Base-by-base conservation (phyloP, 2,797 vertebrate species). In the Ptychobarbus kaznakovi region DNA sequence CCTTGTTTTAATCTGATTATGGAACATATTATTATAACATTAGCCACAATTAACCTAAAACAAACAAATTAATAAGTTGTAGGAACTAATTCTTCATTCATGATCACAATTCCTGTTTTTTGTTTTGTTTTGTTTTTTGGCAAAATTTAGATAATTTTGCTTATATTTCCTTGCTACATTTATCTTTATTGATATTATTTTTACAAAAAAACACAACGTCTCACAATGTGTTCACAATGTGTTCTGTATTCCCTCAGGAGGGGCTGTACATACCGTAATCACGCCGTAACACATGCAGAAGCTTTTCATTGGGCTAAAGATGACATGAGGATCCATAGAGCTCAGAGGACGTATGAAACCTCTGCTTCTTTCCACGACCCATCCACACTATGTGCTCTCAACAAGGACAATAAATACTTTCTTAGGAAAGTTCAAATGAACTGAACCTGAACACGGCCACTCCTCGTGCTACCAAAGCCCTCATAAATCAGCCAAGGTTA, bases 281-380 rank as follows among this genome's bases (percentile, higher is more conserved):
- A 95, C 88, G 89, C 95, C 93, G 73, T 96, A 92, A 90, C 97
- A 98, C 81, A 96, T 92, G 91, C 96, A 98, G 91, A 97, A 94
- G 87, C 94, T 94, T 93, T 96, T 97, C 97, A 97, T 96, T 92
- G 96, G 93, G 92, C 88, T 92, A 92, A 92, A 94, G 89, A 94
- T 91, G 80, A 94, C 91, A 92, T 90, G 90, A 85, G 92, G 92
- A 92, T 95, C 95, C 94, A 95, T 95, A 40, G 40, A 76, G 91
- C 86, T 89, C 89, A 83, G 87, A 85, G 81, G 74, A 75, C 11
- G 6, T 61, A 10, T 16, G 18, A 70, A 68, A 72, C 83, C 81
- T 82, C 79, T 68, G 20, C 44, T 84, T 66, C 82, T 82, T 88
- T 83, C 84, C 70, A 7, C 38, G 6, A 78, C 20, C 66, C 80